Base-by-base conservation (phyloP, 2,888 invertebrate genomes). In the Pristionchus exspectatus region DNA sequence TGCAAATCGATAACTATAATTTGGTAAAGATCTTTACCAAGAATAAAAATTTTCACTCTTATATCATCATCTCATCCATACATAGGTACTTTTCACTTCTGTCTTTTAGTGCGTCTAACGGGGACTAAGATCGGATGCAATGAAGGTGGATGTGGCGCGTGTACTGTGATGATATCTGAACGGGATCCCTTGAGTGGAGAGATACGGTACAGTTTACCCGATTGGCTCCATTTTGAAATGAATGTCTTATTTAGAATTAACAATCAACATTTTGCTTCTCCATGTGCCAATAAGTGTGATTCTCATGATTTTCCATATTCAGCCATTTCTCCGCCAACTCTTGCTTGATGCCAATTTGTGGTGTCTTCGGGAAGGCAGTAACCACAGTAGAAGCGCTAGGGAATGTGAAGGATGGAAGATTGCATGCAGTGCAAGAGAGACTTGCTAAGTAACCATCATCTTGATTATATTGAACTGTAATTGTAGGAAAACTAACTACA, bases 381-480 rank as follows among this genome's bases (percentile, higher is more conserved):
- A 98, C 97, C 0, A 98, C 98, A 0, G 97, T 98, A 0, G 98
- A 98, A 96, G 98, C 98, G 0, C 97, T 98, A 81, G 98, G 98
- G 5, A 97, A 97, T 88, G 97, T 97, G 0, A 96, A 96, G 95
- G 97, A 91, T 30, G 92, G 97, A 2, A 91, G 93, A 27, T 96
- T 98, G 44, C 98, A 98, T 95, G 97, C 98, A 0, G 97, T 97
- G 0, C 98, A 98, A 96, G 94, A 94, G 88, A 89, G 94, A 89
- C 89, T 94, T 63, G 92, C 94, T 14, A 93, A 92, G 94, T 94
- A 69, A 74, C 90, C 33, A 30, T 30, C 33, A 38, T 85, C 44
- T 84, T 84, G 5, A 81, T 18, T 85, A 30, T 33, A 16, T 86
- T 86, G 12, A 33, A 16, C 21, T 12, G 77, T 59, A 10, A 14